These are phyloP conservation scores for Uloborus diversus DNA, from an alignment of 1,140 invertebrate genomes.

Conservation along the genomic window DNA sequence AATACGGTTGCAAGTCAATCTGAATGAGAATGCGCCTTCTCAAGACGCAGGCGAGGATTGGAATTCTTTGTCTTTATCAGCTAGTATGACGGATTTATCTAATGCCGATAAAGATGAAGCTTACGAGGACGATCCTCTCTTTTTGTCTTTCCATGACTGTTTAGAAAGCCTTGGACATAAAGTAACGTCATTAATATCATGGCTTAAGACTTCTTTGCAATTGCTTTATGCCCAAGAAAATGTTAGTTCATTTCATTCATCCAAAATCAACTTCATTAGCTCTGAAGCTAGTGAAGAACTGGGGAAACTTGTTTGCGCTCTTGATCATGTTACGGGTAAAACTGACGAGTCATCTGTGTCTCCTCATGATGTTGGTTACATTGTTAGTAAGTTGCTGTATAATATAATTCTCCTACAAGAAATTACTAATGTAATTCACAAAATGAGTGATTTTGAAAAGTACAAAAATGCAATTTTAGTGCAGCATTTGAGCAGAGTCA, in stretches of 20 bases:
- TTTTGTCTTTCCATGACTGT: constrained; percentile 19
- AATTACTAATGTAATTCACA: constrained; percentile 37
- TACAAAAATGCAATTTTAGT: constrained; percentile 37
- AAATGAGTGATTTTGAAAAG: constrained; percentile 50
- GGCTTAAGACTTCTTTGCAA: constrained; percentile 44
- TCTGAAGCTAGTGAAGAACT: constrained; percentile 30
- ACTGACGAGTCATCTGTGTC: constrained; percentile 12
- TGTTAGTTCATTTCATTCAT: constrained; percentile 32
- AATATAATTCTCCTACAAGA: constrained; percentile 45
- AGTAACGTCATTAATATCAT: constrained; percentile 23
- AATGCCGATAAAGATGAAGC: background rate
- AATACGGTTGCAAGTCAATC: constrained; percentile 50
- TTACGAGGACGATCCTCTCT: background rate
- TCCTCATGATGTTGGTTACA: constrained; percentile 4
- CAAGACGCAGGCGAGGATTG: constrained; percentile 42
- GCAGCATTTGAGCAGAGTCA: constrained; percentile 37
- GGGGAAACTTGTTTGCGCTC: constrained; percentile 11
- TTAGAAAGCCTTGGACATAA: constrained; percentile 38
- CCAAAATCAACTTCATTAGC: constrained; percentile 24
- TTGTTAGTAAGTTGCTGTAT: constrained; percentile 34
- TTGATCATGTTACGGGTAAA: constrained; percentile 42
- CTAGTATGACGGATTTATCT: constrained; percentile 53
- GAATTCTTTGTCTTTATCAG: constrained; percentile 52
- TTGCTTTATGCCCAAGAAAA: constrained; percentile 34
- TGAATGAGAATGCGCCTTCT: constrained; percentile 25